Evolutionary conservation across 2,113 vertebrate genomes (phyloP), one percentile per base, ranked within the genome.

Genomic region (Hemichromis elongatus): DNA sequence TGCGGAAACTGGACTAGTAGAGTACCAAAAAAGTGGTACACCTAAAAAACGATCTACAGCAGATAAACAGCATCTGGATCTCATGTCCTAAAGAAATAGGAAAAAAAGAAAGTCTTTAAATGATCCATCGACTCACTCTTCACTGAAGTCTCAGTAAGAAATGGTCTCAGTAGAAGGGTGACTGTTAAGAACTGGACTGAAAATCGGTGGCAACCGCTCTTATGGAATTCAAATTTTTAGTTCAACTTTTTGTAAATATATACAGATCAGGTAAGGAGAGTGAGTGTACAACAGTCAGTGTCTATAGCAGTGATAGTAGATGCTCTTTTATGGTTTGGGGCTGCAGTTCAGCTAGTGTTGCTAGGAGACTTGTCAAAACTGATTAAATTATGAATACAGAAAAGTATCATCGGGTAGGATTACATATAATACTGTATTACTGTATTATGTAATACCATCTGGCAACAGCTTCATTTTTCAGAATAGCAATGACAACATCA

Each of bases 211-310:
- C 24, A 70, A 70, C 21, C 3, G 66, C 13, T 26, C 5, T 45
- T 6, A 45, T 45, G 40, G 66, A 70, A 70, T 70, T 42, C 1
- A 18, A 45, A 18, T 45, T 26, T 26, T 45, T 26, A 10, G 21
- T 0, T 45, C 37, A 24, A n/a, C 12, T 18, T 26, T 26, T 70
- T 26, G 1, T 24, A 16, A 45, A 70, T 45, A 70, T 45, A 45
- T 26, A 45, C 66, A 70, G 21, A 45, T 26, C 12, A 70, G 21
- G 66, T 26, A 13, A 45, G 21, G 13, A 70, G 66, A 70, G 66
- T 0, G 0, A 0, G 33, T 66, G 37, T 45, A 45, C 37, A 26
- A 26, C 63, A 45, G 37, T 45, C n/a, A 68, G 8, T 45, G 37
- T 70, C 13, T 0, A 26, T 24, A 70, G 21, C 63, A 13, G 45